A percentile compares a stretch with the other conserved stretches of the same genome.
phyloP scores from a whole-genome alignment of 2,888 invertebrate species.

The Protophormia terraenovae region DNA sequence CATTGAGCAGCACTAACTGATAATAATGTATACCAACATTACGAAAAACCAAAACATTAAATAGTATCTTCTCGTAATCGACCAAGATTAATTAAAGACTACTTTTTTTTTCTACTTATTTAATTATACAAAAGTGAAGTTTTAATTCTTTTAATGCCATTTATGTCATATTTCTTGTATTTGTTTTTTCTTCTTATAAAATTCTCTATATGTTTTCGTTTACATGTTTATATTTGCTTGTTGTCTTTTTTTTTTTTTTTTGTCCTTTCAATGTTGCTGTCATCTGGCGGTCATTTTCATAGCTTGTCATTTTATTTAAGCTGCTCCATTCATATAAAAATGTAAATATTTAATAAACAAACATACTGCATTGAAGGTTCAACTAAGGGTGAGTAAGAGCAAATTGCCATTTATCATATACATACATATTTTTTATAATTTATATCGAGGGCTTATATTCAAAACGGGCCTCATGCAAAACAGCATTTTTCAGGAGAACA shows the following conservation, averaged over 20 bases:
- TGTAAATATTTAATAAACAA: conserved; percentile 64
- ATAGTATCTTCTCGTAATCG: not conserved
- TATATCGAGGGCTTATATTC: too few species aligned
- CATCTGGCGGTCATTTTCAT: conserved; percentile 49
- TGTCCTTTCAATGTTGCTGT: conserved; percentile 46
- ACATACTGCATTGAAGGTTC: conserved; percentile 39
- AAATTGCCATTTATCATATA: conserved; percentile 35
- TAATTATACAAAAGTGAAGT: conserved; percentile 8
- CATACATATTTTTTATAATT: not conserved
- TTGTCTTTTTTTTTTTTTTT: not conserved
- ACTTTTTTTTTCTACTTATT: not conserved
- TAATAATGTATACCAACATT: too few species aligned
- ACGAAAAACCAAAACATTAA: not conserved
- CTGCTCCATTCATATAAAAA: conserved; percentile 34
- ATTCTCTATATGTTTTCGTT: not conserved
- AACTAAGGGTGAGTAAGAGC: conserved; percentile 2
- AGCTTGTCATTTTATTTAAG: conserved; percentile 53
- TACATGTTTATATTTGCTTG: conserved; percentile 9
- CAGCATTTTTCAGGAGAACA: too few species aligned
- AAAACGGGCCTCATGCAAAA: too few species aligned
- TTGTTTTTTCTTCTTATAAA: not conserved
- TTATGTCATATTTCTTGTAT: conserved; percentile 16
- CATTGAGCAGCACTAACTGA: too few species aligned
- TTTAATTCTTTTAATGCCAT: conserved; percentile 44
- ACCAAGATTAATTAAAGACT: not conserved